Evolutionary conservation across 2,888 invertebrate genomes (phyloP).

Genomic region (Erpobdella octoculata): DNA sequence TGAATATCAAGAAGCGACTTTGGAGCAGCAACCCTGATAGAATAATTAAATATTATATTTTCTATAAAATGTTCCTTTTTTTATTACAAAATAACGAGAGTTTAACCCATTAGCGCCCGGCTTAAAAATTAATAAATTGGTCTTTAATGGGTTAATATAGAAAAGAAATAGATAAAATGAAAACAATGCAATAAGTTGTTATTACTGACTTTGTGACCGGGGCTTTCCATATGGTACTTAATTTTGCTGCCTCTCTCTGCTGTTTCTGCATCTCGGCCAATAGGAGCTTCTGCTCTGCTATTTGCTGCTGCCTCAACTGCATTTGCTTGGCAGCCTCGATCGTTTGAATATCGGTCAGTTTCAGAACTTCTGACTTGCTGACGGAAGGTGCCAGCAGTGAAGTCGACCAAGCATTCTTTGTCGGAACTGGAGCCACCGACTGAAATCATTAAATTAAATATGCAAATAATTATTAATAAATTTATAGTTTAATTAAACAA

Average conservation of each 20-base stretch:
- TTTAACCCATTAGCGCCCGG: neutral
- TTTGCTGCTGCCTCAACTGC: neutral
- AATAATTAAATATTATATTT: too few relatives aligned
- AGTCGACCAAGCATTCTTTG: neutral
- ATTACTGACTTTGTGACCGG: neutral
- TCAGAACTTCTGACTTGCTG: neutral
- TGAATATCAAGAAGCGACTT: constrained; percentile 27
- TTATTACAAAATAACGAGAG: neutral
- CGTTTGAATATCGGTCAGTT: neutral
- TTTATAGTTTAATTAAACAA: too few relatives aligned
- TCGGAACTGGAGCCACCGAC: neutral
- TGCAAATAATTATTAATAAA: too few relatives aligned
- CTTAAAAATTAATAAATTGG: neutral
- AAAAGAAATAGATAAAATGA: too few relatives aligned
- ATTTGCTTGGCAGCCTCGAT: neutral
- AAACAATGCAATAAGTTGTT: too few relatives aligned
- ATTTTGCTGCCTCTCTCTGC: neutral
- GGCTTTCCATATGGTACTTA: neutral
- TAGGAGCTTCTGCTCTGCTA: neutral
- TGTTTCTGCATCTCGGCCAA: neutral
- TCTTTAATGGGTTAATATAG: too few relatives aligned
- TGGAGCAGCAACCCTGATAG: constrained; percentile 3
- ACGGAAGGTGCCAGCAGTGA: neutral
- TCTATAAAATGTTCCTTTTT: too few relatives aligned
- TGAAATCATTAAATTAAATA: neutral